A percentile compares a stretch with the other conserved stretches of the same genome.
phyloP scores from a whole-genome alignment of 1,140 invertebrate genomes.

The Rhyzopertha dominica region DNA sequence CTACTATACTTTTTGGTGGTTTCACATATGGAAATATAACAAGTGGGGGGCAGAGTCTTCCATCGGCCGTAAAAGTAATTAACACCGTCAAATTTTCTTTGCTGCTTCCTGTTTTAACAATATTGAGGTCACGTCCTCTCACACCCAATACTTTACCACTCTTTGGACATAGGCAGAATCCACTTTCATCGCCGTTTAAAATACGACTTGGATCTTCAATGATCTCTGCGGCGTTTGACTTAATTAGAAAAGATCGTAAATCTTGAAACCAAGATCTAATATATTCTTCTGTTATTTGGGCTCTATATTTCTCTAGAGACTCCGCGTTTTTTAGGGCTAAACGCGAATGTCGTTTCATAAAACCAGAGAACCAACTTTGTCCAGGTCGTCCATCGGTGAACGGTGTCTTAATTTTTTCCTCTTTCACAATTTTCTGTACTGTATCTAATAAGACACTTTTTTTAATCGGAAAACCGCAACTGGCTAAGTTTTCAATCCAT shows the following conservation, averaged over 20 bases:
- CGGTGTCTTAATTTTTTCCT: conserved; percentile 16
- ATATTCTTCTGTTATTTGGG: conserved; percentile 1
- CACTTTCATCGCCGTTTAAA: conserved; percentile 29
- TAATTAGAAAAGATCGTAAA: conserved; percentile 5
- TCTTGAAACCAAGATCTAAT: conserved; percentile 2
- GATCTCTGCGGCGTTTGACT: conserved; percentile 17
- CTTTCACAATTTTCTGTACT: too few relatives aligned
- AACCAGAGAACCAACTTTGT: conserved; percentile 17
- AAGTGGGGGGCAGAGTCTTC: not conserved
- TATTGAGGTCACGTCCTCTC: too few relatives aligned
- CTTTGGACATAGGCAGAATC: conserved; percentile 25
- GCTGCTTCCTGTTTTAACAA: too few relatives aligned
- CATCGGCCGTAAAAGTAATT: conserved; percentile 1
- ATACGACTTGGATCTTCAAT: conserved; percentile 16
- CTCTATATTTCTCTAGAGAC: not conserved
- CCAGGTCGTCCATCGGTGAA: conserved; percentile 18
- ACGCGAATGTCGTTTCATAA: conserved; percentile 16
- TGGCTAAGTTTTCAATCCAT: too few relatives aligned
- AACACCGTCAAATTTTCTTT: not conserved
- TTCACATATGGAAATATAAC: conserved; percentile 30
- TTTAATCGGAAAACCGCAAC: too few relatives aligned
- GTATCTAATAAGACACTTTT: too few relatives aligned
- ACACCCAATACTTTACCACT: conserved; percentile 23
- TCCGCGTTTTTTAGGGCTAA: conserved; percentile 6
- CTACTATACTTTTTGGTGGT: conserved; percentile 19